Conservation (phyloP, 2,113 vertebrate genomes). For the Cochlearius cochlearius region DNA sequence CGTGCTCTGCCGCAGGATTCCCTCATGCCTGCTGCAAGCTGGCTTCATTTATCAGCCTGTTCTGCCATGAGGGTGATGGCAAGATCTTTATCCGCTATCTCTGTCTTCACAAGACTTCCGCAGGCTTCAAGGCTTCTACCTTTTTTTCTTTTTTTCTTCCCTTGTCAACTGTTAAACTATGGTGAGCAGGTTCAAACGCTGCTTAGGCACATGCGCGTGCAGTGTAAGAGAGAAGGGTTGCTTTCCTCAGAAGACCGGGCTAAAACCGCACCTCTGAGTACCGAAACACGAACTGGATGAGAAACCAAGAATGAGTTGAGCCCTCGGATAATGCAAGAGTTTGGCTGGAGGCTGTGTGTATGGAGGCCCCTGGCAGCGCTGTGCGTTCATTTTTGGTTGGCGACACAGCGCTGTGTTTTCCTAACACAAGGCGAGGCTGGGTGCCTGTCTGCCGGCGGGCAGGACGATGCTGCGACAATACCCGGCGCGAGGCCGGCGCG, state of each 20-base stretch:
- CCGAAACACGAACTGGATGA: neutral
- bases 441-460: neutral
- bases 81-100: neutral
- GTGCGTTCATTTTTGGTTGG: neutral
- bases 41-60: neutral
- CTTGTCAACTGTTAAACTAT: neutral
- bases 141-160: neutral
- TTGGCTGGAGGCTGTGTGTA: neutral
- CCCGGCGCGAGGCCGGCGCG: fast-evolving
- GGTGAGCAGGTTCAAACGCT: neutral
- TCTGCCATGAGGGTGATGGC: neutral
- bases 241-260: neutral
- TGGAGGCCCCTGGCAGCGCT: fast-evolving
- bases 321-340: neutral
- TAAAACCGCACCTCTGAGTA: neutral
- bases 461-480: fast-evolving
- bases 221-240: neutral
- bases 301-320: neutral
- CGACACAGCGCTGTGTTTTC: neutral
- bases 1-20: fast-evolving
- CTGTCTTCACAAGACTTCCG: neutral
- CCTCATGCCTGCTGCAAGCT: neutral
- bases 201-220: fast-evolving
- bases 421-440: neutral
- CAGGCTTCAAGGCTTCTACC: neutral